Evolutionary conservation across 64 coral and sea anemone species (phyloP).

Genomic region (Montipora cactus): DNA sequence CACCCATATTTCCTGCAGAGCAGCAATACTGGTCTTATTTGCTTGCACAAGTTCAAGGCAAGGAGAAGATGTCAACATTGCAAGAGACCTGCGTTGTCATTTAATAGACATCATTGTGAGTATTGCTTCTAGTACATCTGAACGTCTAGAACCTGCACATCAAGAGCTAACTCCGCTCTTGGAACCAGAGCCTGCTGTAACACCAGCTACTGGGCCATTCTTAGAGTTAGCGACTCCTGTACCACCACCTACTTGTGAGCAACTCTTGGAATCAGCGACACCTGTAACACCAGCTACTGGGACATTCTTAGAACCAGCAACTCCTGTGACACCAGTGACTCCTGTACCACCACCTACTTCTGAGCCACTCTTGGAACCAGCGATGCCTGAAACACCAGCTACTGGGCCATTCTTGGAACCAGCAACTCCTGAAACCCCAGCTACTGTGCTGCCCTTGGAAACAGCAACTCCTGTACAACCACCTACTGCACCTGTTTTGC

Average conservation of each 20-base stretch:
- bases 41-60: slow-evolving; percentile 29
- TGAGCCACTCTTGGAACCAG: no score
- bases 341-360: no score
- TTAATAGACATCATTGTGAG: slow-evolving; percentile 54
- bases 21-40: background rate
- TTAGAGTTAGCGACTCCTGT: no score
- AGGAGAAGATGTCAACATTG: slow-evolving; percentile 31
- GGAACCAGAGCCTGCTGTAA: slow-evolving; percentile 9
- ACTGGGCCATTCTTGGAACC: no score
- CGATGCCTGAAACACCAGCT: no score
- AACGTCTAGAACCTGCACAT: slow-evolving; percentile 7
- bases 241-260: no score
- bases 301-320: no score
- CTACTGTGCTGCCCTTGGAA: no score
- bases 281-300: no score
- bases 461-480: background rate
- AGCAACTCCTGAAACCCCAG: no score
- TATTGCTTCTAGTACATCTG: slow-evolving; percentile 24
- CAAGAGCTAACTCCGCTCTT: background rate
- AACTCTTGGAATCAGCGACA: background rate
- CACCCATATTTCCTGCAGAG: no score
- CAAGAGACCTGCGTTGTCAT: slow-evolving; percentile 46
- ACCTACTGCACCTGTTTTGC: background rate
- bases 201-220: background rate
- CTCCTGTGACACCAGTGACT: no score